phyloP scores from a whole-genome alignment of 2,797 vertebrate genomes.

The Antrozous pallidus region DNA sequence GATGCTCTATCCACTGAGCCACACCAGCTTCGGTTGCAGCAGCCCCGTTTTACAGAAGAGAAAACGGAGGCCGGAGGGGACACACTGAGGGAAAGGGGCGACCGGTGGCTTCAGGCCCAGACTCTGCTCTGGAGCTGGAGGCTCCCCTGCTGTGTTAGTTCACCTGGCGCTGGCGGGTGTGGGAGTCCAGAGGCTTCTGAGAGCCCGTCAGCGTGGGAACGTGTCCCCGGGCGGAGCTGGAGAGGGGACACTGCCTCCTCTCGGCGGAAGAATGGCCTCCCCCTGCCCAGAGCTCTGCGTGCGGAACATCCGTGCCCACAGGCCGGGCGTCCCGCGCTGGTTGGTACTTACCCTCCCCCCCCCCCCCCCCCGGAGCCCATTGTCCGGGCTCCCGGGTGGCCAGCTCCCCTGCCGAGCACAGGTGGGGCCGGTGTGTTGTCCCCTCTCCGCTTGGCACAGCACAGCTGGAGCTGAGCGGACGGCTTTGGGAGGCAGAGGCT shows the following conservation, averaged over 20 bases:
- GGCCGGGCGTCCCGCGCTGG: background rate
- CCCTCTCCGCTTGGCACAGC: background rate
- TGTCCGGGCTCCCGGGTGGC: background rate
- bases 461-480: background rate
- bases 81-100: too few species aligned
- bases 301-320: rapidly evolving
- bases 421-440: background rate
- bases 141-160: background rate
- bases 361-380: background rate
- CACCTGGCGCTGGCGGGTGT: rapidly evolving
- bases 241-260: background rate
- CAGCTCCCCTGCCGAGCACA: background rate
- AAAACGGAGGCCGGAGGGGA: background rate
- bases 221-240: background rate
- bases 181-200: background rate
- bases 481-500: conserved; percentile 15
- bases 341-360: too few species aligned
- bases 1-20: too few species aligned
- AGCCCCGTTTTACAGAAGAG: background rate
- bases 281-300: background rate
- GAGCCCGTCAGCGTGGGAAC: background rate
- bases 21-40: too few species aligned
- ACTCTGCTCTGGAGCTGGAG: background rate
- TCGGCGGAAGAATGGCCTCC: background rate
- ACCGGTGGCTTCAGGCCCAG: background rate